These are phyloP conservation scores for Drosophila sproati DNA, from an alignment of 1,140 invertebrate species.

Conservation along the genomic window DNA sequence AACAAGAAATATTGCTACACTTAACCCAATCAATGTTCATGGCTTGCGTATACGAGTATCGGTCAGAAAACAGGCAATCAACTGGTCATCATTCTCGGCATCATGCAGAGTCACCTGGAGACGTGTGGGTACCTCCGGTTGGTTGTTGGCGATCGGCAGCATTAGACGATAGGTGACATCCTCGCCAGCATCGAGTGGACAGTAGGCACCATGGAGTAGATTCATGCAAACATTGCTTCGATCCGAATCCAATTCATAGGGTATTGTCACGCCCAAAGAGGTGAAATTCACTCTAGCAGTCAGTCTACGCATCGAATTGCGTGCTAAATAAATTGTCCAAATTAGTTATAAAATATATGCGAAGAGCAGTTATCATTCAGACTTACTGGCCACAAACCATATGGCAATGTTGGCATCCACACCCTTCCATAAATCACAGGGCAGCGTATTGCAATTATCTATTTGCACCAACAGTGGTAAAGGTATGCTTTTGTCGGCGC, in stretches of 20 bases:
- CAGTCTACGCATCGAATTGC: constrained; percentile 55
- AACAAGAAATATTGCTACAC: background rate
- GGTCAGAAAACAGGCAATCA: constrained; percentile 68
- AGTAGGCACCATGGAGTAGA: constrained; percentile 71
- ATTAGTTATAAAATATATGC: background rate
- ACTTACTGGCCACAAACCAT: constrained; percentile 79
- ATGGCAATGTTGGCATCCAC: constrained; percentile 58
- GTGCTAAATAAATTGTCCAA: constrained; percentile 29
- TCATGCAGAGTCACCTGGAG: constrained; percentile 65
- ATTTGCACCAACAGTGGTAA: constrained; percentile 70
- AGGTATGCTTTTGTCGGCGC: constrained; percentile 39
- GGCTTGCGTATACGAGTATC: constrained; percentile 65
- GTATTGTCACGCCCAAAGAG: constrained; percentile 67
- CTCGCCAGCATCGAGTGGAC: constrained; percentile 71
- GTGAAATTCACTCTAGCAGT: constrained; percentile 61
- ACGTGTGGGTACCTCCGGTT: constrained; percentile 67
- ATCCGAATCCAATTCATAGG: constrained; percentile 53
- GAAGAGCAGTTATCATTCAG: background rate
- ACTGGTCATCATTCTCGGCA: constrained; percentile 20
- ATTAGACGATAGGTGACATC: constrained; percentile 75
- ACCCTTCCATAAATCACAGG: constrained; percentile 68
- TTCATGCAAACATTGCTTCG: constrained; percentile 67
- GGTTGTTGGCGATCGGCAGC: constrained; percentile 49
- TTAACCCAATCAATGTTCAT: background rate
- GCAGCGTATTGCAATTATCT: constrained; percentile 55